A percentile compares a stretch with the other conserved stretches of the same genome.
Evolutionary conservation across 2,888 invertebrate genomes (phyloP).

Genomic region (Drosophila borborema): DNA sequence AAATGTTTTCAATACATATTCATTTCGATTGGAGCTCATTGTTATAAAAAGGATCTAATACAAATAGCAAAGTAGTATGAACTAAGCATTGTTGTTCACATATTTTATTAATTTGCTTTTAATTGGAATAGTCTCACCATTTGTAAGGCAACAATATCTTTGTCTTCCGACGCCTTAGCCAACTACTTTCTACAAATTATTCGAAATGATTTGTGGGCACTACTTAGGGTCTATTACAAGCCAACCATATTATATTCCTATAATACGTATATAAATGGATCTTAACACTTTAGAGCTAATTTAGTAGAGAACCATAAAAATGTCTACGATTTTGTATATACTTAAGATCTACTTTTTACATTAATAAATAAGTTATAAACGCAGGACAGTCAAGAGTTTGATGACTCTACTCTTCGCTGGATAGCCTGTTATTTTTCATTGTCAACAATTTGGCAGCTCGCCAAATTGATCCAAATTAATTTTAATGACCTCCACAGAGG

Average conservation of each 20-base stretch:
- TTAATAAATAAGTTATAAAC: slow-evolving; percentile 76
- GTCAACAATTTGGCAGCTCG: slow-evolving; percentile 83
- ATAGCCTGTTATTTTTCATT: slow-evolving; percentile 78
- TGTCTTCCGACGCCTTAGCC: slow-evolving; percentile 48
- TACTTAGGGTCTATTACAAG: slow-evolving; percentile 18
- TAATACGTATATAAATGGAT: slow-evolving; percentile 6
- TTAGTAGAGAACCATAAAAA: slow-evolving; percentile 50
- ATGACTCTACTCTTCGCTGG: slow-evolving; percentile 65
- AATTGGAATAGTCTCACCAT: not conserved
- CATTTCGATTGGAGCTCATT: not conserved
- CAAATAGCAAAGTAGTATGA: not conserved
- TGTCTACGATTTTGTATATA: slow-evolving; percentile 66
- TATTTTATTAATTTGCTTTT: not conserved
- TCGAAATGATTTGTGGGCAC: slow-evolving; percentile 61
- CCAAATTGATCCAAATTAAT: slow-evolving; percentile 85
- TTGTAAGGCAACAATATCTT: slow-evolving; percentile 1
- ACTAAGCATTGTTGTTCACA: not conserved
- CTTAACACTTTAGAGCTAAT: slow-evolving; percentile 43
- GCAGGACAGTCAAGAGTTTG: slow-evolving; percentile 55
- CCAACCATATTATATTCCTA: slow-evolving; percentile 14
- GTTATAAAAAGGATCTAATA: no score
- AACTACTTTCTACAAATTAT: slow-evolving; percentile 52
- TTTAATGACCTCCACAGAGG: slow-evolving; percentile 82
- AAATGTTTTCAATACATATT: not conserved
- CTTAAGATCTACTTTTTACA: slow-evolving; percentile 43